phyloP scores from a whole-genome alignment of 2,797 vertebrate species.

The Erithacus rubecula region DNA sequence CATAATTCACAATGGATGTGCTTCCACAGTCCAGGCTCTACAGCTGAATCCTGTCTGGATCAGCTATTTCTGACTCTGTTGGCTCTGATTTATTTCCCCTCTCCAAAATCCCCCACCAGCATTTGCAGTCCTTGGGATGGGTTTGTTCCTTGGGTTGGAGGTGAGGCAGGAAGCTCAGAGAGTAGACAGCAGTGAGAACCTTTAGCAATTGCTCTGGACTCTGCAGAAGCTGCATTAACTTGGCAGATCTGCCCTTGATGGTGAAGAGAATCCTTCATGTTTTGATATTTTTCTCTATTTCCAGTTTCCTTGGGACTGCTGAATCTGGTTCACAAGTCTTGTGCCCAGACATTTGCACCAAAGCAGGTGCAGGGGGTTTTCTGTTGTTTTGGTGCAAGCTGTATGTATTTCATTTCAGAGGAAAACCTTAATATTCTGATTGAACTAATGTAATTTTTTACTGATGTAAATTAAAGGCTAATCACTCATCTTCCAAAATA shows the following conservation, averaged over 20 bases:
- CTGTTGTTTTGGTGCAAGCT: not conserved
- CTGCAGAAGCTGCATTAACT: not conserved
- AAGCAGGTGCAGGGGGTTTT: not conserved
- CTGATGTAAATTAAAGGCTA: not conserved
- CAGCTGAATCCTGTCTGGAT: not conserved
- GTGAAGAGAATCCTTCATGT: not conserved
- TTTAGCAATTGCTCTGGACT: not conserved
- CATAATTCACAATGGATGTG: not conserved
- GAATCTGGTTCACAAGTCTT: not conserved
- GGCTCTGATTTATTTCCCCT: not conserved
- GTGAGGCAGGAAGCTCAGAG: fast-evolving
- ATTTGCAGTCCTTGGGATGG: not conserved
- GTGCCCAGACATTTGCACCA: not conserved
- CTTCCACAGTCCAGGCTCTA: not conserved
- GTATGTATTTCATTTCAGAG: not conserved
- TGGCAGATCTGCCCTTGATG: not conserved
- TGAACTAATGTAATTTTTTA: not conserved
- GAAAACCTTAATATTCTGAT: not conserved
- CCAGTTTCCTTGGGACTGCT: not conserved
- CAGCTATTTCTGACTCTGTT: not conserved
- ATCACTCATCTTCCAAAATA: not conserved
- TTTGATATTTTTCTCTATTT: not conserved
- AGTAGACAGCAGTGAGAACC: not conserved
- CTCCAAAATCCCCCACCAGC: not conserved
- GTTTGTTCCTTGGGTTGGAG: not conserved